These are phyloP conservation scores for Eupelmus urozonus DNA, from an alignment of 2,888 invertebrate species.

Conservation along the genomic window DNA sequence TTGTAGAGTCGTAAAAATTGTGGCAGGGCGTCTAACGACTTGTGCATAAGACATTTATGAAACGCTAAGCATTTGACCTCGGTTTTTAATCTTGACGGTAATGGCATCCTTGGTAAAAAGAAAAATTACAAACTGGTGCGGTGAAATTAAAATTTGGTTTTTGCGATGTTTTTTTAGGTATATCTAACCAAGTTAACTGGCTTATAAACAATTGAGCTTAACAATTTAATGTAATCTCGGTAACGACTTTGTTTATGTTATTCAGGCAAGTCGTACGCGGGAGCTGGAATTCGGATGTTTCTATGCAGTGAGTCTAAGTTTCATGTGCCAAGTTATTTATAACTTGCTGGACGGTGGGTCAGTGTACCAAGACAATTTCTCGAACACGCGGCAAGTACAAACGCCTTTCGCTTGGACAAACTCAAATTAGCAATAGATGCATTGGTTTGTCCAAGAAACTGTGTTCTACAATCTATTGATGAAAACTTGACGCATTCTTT, in stretches of 20 bases:
- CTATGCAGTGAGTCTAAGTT: conserved; percentile 34
- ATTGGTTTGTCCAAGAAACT: background rate
- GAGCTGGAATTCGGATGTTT: conserved; percentile 55
- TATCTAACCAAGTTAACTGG: no score
- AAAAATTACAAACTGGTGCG: no score
- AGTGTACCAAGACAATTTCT: conserved; percentile 69
- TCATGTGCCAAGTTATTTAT: conserved; percentile 67
- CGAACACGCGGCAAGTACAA: conserved; percentile 9
- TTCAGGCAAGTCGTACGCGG: background rate
- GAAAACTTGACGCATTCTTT: no score
- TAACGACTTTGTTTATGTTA: conserved; percentile 45
- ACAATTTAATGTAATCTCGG: conserved; percentile 4
- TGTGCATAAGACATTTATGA: conserved; percentile 34
- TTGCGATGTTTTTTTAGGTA: background rate
- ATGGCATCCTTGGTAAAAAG: background rate
- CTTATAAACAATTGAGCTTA: no score
- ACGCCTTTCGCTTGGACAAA: conserved; percentile 18
- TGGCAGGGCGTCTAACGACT: background rate
- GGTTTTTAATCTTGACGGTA: conserved; percentile 33
- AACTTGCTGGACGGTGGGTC: conserved; percentile 66
- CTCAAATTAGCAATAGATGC: conserved; percentile 57
- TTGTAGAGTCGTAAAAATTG: conserved; percentile 30
- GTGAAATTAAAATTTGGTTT: background rate
- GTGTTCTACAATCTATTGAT: no score
- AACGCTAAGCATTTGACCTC: conserved; percentile 7